phyloP scores from a whole-genome alignment of 2,888 invertebrate species.

The Allolobophora icterica region DNA sequence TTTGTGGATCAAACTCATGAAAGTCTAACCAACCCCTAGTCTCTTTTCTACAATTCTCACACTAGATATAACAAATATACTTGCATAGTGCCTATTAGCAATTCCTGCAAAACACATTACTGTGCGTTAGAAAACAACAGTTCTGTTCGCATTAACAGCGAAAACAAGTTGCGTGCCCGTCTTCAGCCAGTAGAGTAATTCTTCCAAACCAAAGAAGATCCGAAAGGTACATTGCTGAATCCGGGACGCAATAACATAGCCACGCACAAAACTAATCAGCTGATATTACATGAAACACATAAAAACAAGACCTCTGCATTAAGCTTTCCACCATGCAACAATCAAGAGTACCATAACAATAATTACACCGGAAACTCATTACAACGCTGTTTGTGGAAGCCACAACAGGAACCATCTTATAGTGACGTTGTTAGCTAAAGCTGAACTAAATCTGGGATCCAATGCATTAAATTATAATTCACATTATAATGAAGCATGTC shows the following conservation, averaged over 20 bases:
- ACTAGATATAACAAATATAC: too few species aligned
- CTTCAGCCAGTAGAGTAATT: neutral
- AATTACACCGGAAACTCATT: neutral
- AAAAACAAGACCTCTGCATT: neutral
- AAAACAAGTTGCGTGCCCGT: neutral
- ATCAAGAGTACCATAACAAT: neutral
- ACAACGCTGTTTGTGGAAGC: neutral
- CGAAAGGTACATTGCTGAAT: neutral
- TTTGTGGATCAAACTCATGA: too few species aligned
- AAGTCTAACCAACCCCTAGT: too few species aligned
- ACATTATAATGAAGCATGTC: too few species aligned
- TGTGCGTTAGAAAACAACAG: neutral
- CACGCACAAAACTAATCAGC: neutral
- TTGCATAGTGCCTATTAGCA: neutral
- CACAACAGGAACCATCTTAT: neutral
- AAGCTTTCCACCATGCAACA: neutral
- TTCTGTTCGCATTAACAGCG: neutral
- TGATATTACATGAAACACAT: neutral
- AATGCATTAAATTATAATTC: neutral
- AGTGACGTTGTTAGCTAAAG: neutral
- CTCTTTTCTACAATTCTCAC: too few species aligned
- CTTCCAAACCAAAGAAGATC: neutral
- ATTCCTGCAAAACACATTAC: neutral
- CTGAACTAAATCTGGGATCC: neutral
- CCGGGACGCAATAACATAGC: neutral